Conservation (phyloP, 2,113 vertebrate genomes). For the Ia io region DNA sequence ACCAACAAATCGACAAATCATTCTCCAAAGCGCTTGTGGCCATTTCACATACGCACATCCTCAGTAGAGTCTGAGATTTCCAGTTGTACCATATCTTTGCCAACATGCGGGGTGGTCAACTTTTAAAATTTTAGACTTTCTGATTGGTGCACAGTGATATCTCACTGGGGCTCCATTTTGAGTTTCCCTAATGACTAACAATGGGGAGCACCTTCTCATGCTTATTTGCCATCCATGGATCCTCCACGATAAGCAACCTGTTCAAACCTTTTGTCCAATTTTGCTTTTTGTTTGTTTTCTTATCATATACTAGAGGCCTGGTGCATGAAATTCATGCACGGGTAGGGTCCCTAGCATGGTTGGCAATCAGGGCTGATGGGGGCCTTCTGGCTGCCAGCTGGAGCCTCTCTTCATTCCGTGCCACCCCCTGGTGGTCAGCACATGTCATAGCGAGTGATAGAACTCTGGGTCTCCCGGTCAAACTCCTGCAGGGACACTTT, state of each 20-base stretch:
- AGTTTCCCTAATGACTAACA: neutral
- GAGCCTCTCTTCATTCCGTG: too few relatives aligned
- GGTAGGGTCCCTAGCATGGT: too few relatives aligned
- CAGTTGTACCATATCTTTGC: neutral
- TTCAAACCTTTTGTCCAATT: neutral
- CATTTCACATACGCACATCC: neutral
- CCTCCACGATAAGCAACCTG: neutral
- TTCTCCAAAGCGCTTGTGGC: neutral
- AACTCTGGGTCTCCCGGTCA: too few relatives aligned
- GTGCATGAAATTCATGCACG: too few relatives aligned
- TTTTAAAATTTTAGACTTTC: neutral
- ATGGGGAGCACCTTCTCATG: neutral
- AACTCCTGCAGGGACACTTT: too few relatives aligned
- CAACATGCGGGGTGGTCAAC: neutral
- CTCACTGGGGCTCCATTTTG: neutral
- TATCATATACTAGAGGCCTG: neutral
- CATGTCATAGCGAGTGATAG: too few relatives aligned
- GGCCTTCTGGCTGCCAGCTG: too few relatives aligned
- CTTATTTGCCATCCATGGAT: neutral
- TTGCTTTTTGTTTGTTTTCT: neutral
- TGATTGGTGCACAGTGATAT: neutral
- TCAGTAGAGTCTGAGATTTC: neutral
- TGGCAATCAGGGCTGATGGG: too few relatives aligned
- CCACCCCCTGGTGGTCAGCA: too few relatives aligned
- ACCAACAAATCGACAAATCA: rapidly evolving